A percentile compares a stretch with the other conserved stretches of the same genome.
Evolutionary conservation across 2,797 vertebrate species (phyloP).

Genomic region (Rachycentron canadum): DNA sequence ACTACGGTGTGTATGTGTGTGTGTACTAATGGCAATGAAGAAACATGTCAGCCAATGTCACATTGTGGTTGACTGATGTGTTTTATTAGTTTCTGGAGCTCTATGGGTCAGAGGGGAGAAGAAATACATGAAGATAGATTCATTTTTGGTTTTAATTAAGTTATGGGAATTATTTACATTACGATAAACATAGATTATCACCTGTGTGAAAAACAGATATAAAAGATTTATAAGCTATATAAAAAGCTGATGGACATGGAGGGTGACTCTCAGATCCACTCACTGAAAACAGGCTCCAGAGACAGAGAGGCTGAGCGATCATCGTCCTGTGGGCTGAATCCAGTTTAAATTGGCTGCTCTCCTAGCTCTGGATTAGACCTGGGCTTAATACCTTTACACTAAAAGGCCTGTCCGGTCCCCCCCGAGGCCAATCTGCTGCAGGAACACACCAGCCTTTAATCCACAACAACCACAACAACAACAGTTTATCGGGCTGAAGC

Average conservation of each 20-base stretch:
- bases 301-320: neutral
- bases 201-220: neutral
- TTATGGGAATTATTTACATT: neutral
- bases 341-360: slow-evolving; percentile 76
- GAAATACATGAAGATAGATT: neutral
- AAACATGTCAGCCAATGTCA: neutral
- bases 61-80: neutral
- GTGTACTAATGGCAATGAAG: neutral
- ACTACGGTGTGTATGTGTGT: neutral
- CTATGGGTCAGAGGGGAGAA: neutral
- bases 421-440: slow-evolving; percentile 65
- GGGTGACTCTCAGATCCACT: neutral
- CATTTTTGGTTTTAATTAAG: neutral
- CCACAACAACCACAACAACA: slow-evolving; percentile 63
- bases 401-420: slow-evolving; percentile 68
- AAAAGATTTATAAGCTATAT: too few species aligned
- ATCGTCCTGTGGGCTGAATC: slow-evolving; percentile 45
- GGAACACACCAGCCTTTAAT: slow-evolving; percentile 65
- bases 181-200: neutral
- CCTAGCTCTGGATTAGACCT: slow-evolving; percentile 72
- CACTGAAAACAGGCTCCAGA: neutral
- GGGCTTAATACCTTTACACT: slow-evolving; percentile 77
- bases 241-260: neutral
- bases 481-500: slow-evolving; percentile 54
- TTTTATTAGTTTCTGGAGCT: neutral